Evolutionary conservation across 2,113 vertebrate species (phyloP), one percentile per base, ranked within the genome.

Genomic region (Pachypanchax playfairii): DNA sequence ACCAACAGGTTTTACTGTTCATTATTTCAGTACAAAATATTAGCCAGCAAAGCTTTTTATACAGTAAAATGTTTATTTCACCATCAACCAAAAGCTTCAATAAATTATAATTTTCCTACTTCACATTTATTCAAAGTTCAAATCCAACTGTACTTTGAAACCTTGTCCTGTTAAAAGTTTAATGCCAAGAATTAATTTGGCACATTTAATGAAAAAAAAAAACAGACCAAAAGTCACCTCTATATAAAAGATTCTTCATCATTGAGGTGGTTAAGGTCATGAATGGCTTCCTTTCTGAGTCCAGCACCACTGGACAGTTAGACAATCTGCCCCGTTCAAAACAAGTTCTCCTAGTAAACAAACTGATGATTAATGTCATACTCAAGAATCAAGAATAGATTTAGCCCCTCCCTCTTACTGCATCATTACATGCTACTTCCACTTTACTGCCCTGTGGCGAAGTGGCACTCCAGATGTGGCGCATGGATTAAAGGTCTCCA

Each of bases 61-160:
- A 70, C 48, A 78, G 44, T 79, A 88, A 88, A 88, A 71, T 76
- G 74, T 92, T 93, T 91, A 91, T 91, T 92, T 87, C 42, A 79
- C 79, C 73, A 84, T 43, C 81, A 83, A 80, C 61, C 82, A 68
- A 77, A 86, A 83, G 29, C 83, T 87, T 79, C 79, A 90, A 93
- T 92, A 93, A 92, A 91, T 92, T 90, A 91, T 57, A 33, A 65
- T 38, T 55, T 81, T 57, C 71, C 64, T 75, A 69, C 61, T 73
- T 72, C 58, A 80, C 85, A 87, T 87, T 83, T 57, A 80, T 79
- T 83, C 70, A 82, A 85, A 84, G 84, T 85, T 83, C 82, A 81
- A 83, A 71, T 84, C 59, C 80, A 86, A 69, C 58, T 52, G 15
- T 31, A 75, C 55, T 65, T 6, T 29, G 33, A 58, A 57, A 67